Evolutionary conservation across 2,113 vertebrate genomes (phyloP).

Genomic region (Tauraco erythrolophus): DNA sequence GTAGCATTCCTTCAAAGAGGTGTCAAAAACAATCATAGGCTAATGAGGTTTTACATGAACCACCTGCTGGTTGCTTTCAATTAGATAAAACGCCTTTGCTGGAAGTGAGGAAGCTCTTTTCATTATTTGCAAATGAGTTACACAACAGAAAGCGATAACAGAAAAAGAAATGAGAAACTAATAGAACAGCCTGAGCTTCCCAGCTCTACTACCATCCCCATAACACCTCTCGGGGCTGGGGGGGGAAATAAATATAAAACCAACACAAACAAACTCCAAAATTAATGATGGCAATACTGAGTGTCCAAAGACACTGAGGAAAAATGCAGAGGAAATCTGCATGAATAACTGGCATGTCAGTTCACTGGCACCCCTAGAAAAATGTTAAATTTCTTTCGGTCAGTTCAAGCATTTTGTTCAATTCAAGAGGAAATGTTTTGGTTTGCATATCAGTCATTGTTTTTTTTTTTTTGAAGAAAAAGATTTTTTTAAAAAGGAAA

Average conservation of each 20-base stretch:
- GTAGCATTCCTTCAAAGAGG: conserved; percentile 29
- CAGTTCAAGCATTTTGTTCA: background rate
- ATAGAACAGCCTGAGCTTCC: background rate
- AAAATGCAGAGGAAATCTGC: background rate
- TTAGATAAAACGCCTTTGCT: conserved; percentile 36
- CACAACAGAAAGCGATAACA: background rate
- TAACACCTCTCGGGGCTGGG: no score
- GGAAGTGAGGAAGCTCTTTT: background rate
- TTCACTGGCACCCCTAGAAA: background rate
- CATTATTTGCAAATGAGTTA: conserved; percentile 11
- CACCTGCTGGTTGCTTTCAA: conserved; percentile 48
- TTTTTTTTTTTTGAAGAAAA: background rate
- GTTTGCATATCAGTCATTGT: background rate
- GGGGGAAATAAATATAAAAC: no score
- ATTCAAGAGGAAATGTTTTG: background rate
- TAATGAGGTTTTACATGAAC: conserved; percentile 48
- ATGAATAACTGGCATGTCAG: background rate
- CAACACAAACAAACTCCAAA: background rate
- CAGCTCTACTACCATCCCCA: background rate
- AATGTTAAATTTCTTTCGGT: background rate
- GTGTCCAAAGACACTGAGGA: background rate
- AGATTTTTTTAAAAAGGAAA: background rate
- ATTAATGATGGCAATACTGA: background rate
- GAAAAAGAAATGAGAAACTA: background rate
- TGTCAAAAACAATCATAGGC: conserved; percentile 36